Base-by-base conservation (phyloP, 2,888 invertebrate genomes). In the Drosophila algonquin region DNA sequence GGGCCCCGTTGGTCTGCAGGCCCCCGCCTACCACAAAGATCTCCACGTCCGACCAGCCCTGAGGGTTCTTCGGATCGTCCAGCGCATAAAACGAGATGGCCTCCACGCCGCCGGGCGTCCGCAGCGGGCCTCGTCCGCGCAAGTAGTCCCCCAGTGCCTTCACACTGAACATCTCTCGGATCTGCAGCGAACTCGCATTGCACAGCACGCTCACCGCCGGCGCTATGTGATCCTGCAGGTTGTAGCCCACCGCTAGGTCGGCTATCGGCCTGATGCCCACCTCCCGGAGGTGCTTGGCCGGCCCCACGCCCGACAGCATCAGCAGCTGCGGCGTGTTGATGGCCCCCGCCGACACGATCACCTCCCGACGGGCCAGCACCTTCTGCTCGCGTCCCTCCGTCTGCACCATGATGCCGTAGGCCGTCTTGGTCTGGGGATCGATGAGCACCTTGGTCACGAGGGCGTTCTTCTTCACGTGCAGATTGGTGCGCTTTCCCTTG, bases 241-340 rank as follows among this genome's bases (percentile, higher is more conserved):
- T 94, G 59, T 92, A 93, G 1, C 95, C 95, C 1, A 95, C 95
- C 0, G 94, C 94, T 47, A 95, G 90, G 85, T 95, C 93, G 47
- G 93, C 92, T 40, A 95, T 85, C 0, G 94, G 93, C 1, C 93
- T 92, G 46, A 94, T 94, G n/a, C 93, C 93, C 48, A 93, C 86
- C 63, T 93, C 91, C 32, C 90, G 88, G 3, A 95, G 92, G 76
- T 95, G 94, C 52, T 93, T 91, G n/a, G 92, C 92, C 0, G 94
- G 95, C 2, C 95, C 95, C 9, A 96, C 91, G 2, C 96, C 96
- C 0, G 96, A 96, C 18, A 96, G 90, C 96, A 97, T 96, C 7
- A 97, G 93, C 9, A 98, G 90, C 87, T 97, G 97, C 0, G 97
- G 97, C 0, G 95, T 94, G 79, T 96, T 96, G 64, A 97, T 95